Evolutionary conservation across 2,113 vertebrate genomes (phyloP).

Genomic region (Lethenteron camtschaticum): DNA sequence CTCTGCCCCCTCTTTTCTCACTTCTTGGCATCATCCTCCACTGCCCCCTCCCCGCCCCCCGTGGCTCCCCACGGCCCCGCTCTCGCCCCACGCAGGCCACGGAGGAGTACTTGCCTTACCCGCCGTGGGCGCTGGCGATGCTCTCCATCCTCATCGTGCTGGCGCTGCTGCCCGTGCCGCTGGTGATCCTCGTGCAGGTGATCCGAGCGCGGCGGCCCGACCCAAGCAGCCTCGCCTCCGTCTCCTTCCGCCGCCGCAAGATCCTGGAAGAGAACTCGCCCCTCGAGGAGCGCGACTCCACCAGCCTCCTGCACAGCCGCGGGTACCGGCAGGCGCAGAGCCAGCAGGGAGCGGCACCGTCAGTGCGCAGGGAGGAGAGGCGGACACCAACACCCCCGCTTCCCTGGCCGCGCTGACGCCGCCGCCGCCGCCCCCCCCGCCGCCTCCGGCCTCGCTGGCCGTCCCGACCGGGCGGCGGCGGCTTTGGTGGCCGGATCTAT

Average conservation of each 20-base stretch:
- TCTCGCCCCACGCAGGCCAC: constrained; percentile 28
- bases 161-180: constrained; percentile 60
- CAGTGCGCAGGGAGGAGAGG: too few relatives aligned
- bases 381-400: too few relatives aligned
- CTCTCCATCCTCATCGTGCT: constrained; percentile 53
- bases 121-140: constrained; percentile 62
- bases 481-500: too few relatives aligned
- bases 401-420: too few relatives aligned
- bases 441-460: too few relatives aligned
- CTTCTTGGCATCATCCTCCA: not conserved
- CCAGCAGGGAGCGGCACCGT: too few relatives aligned
- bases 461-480: too few relatives aligned
- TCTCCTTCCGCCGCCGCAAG: constrained; percentile 76
- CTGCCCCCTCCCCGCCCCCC: not conserved
- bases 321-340: not conserved
- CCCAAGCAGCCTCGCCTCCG: constrained; percentile 74
- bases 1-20: not conserved
- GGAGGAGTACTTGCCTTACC: constrained; percentile 66
- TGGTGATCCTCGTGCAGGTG: constrained; percentile 56
- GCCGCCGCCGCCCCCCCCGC: too few relatives aligned
- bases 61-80: not conserved
- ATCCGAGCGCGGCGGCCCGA: constrained; percentile 59
- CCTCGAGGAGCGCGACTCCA: constrained; percentile 76
- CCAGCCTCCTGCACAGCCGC: constrained; percentile 66
- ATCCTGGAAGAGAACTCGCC: constrained; percentile 98